Percentiles rank a stretch among this genome's conserved stretches.
phyloP scores from a whole-genome alignment of 1,140 invertebrate species.

The silkworm (Bombyx mori) region DNA sequence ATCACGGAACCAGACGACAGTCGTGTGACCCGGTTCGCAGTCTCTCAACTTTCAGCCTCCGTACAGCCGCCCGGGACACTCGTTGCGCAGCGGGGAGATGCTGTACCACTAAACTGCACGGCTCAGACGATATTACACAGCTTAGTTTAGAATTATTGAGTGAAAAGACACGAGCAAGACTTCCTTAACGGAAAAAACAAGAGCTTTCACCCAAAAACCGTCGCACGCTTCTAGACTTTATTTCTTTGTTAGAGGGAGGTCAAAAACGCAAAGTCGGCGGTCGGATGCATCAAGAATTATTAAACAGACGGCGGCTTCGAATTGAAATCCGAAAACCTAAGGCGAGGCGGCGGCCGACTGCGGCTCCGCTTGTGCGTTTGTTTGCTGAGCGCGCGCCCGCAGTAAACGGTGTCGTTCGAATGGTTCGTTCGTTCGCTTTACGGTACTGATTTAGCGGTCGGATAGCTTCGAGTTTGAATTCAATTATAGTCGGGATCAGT shows the following conservation, averaged over 20 bases:
- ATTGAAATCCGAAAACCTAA: conserved; percentile 40
- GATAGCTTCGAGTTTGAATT: conserved; percentile 58
- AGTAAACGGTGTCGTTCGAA: conserved; percentile 35
- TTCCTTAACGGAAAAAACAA: too few relatives aligned
- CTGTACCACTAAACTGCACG: too few relatives aligned
- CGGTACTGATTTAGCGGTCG: conserved; percentile 55
- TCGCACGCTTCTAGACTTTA: too few relatives aligned
- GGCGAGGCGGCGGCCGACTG: conserved; percentile 9
- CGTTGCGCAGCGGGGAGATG: too few relatives aligned
- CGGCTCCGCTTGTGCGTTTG: conserved; percentile 20
- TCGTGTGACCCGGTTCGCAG: too few relatives aligned
- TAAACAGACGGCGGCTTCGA: conserved; percentile 32
- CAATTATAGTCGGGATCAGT: conserved; percentile 46
- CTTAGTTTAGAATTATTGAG: too few relatives aligned
- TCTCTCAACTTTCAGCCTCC: too few relatives aligned
- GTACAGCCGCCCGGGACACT: too few relatives aligned
- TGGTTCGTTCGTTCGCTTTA: conserved; percentile 45
- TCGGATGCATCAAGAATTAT: conserved; percentile 19
- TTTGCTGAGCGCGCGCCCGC: conserved; percentile 33
- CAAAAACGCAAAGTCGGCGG: conserved; percentile 18
- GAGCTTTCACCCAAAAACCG: too few relatives aligned
- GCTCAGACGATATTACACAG: too few relatives aligned
- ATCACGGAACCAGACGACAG: too few relatives aligned
- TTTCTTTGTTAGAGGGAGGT: conserved; percentile 6
- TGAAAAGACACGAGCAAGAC: too few relatives aligned